Conservation (phyloP, 1,140 invertebrate genomes). For the Heliconius congener region DNA sequence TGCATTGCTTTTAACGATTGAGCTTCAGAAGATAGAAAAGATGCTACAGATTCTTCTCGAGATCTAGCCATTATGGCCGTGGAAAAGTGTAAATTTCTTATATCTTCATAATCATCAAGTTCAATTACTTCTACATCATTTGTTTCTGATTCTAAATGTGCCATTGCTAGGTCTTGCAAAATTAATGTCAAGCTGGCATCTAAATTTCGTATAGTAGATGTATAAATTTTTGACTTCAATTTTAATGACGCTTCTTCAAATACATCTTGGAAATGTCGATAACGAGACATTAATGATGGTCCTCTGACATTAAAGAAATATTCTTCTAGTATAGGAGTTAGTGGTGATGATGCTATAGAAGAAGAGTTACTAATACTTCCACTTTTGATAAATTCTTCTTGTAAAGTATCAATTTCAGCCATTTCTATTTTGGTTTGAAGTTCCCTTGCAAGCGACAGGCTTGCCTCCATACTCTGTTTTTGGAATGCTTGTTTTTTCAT, state of each 20-base stretch:
- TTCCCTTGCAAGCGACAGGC: neutral
- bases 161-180: constrained; percentile 20
- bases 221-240: constrained; percentile 21
- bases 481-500: constrained; percentile 24
- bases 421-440: constrained; percentile 6
- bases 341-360: constrained; percentile 39
- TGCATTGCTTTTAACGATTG: neutral
- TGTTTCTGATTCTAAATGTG: constrained; percentile 12
- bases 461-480: constrained; percentile 15
- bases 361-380: constrained; percentile 42
- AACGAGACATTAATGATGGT: neutral
- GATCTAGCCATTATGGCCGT: neutral
- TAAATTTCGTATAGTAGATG: neutral
- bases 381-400: constrained; percentile 26
- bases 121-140: constrained; percentile 1
- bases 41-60: neutral
- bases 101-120: constrained; percentile 5
- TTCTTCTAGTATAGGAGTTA: constrained; percentile 40
- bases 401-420: constrained; percentile 22
- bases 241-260: constrained; percentile 37
- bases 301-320: constrained; percentile 36
- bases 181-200: constrained; percentile 20
- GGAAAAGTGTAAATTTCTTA: constrained; percentile 8
- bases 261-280: constrained; percentile 24
- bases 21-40: neutral